A percentile compares a stretch with the other conserved stretches of the same genome.
These are phyloP conservation scores for Drosophila kuntzei DNA, from an alignment of 2,888 invertebrate species.

Conservation along the genomic window DNA sequence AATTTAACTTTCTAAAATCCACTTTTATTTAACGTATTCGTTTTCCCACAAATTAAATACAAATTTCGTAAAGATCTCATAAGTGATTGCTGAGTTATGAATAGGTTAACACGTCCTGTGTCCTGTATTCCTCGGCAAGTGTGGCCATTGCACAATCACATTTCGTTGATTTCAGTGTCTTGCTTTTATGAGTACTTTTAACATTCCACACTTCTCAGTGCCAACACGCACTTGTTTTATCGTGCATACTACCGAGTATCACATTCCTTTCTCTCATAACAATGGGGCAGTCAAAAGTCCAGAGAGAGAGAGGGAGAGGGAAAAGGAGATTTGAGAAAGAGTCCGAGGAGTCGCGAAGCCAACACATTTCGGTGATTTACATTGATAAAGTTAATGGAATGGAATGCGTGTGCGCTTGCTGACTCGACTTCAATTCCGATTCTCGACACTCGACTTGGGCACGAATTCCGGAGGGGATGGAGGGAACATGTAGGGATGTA, in stretches of 20 bases:
- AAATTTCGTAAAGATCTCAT: conserved; percentile 19
- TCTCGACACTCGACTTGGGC: conserved; percentile 24
- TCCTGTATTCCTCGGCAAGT: conserved; percentile 1
- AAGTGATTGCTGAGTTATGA: conserved; percentile 32
- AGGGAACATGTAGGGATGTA: conserved; percentile 20
- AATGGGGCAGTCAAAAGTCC: conserved; percentile 48
- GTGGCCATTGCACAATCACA: conserved; percentile 39
- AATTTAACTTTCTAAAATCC: background rate
- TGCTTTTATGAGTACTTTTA: conserved; percentile 57
- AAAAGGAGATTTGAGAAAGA: background rate
- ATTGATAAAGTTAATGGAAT: conserved; percentile 80
- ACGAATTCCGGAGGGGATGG: conserved; percentile 18
- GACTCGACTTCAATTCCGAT: conserved; percentile 62
- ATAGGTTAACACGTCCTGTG: conserved; percentile 11
- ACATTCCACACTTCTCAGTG: conserved; percentile 45
- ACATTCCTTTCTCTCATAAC: conserved; percentile 62
- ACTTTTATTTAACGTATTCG: background rate
- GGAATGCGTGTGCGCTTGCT: conserved; percentile 75
- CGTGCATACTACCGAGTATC: conserved; percentile 45
- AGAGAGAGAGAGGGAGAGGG: background rate
- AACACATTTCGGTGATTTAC: conserved; percentile 77
- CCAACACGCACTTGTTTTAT: conserved; percentile 72
- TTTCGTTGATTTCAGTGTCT: conserved; percentile 51
- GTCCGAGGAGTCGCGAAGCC: conserved; percentile 31
- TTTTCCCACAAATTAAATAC: background rate